These are phyloP conservation scores for Equus quagga DNA, from an alignment of 2,113 vertebrate genomes.

Conservation along the genomic window DNA sequence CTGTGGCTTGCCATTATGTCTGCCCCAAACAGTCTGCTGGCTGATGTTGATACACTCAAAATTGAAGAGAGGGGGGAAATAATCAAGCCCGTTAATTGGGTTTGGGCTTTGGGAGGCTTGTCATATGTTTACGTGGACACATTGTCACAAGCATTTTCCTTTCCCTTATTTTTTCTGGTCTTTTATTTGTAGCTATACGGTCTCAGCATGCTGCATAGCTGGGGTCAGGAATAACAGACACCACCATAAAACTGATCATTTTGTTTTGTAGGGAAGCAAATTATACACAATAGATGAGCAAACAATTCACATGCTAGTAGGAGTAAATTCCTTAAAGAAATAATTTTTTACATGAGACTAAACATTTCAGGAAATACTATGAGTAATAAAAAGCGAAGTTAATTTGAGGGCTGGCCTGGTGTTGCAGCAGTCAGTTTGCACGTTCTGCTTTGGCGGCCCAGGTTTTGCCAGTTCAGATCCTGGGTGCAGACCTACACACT, in stretches of 20 bases:
- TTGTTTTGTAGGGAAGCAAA: slow-evolving; percentile 5
- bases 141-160: background rate
- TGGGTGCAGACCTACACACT: too few relatives aligned
- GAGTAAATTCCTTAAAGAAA: background rate
- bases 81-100: background rate
- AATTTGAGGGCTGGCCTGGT: too few relatives aligned
- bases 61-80: background rate
- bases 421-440: too few relatives aligned
- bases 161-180: background rate
- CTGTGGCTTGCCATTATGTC: background rate
- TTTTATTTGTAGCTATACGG: background rate
- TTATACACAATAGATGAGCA: background rate
- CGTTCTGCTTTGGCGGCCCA: too few relatives aligned
- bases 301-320: background rate
- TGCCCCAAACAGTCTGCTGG: background rate
- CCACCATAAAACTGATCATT: background rate
- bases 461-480: too few relatives aligned
- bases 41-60: background rate
- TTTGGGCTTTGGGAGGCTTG: background rate
- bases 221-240: background rate
- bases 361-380: background rate
- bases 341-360: background rate
- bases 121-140: background rate
- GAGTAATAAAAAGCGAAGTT: background rate
- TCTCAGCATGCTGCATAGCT: background rate